Conservation (phyloP, 2,888 invertebrate species). For the Lottia gigantea region DNA sequence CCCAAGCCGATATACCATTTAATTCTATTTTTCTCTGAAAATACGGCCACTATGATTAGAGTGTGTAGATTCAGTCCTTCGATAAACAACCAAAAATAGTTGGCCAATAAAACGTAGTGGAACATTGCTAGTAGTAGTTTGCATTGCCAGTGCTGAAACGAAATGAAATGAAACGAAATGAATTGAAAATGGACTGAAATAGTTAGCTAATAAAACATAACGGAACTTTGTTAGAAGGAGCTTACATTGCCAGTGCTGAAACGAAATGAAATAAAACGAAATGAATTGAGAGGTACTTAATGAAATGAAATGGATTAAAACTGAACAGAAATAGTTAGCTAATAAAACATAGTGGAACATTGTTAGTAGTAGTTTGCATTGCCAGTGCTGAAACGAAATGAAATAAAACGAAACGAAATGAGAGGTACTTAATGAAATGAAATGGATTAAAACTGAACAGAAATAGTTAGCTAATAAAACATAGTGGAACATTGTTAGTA, state of each 20-base stretch:
- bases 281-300: too few relatives aligned
- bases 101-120: slow-evolving; percentile 5
- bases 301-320: too few relatives aligned
- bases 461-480: slow-evolving; percentile 6
- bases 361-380: slow-evolving; percentile 15
- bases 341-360: slow-evolving; percentile 11
- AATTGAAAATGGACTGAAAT: too few relatives aligned
- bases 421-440: too few relatives aligned
- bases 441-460: too few relatives aligned
- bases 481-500: slow-evolving; percentile 13
- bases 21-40: slow-evolving; percentile 76
- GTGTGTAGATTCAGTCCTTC: slow-evolving; percentile 80
- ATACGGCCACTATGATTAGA: slow-evolving; percentile 77
- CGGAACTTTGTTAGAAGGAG: too few relatives aligned
- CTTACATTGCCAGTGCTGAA: too few relatives aligned
- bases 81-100: slow-evolving; percentile 65
- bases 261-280: too few relatives aligned
- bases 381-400: slow-evolving; percentile 12
- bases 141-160: slow-evolving; percentile 14
- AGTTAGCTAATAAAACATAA: too few relatives aligned
- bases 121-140: slow-evolving; percentile 16
- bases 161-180: slow-evolving; percentile 1
- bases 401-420: not conserved
- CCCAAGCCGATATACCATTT: slow-evolving; percentile 75
- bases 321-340: not conserved